Evolutionary conservation across 2,797 vertebrate genomes (phyloP).

Genomic region (Chiloscyllium punctatum): DNA sequence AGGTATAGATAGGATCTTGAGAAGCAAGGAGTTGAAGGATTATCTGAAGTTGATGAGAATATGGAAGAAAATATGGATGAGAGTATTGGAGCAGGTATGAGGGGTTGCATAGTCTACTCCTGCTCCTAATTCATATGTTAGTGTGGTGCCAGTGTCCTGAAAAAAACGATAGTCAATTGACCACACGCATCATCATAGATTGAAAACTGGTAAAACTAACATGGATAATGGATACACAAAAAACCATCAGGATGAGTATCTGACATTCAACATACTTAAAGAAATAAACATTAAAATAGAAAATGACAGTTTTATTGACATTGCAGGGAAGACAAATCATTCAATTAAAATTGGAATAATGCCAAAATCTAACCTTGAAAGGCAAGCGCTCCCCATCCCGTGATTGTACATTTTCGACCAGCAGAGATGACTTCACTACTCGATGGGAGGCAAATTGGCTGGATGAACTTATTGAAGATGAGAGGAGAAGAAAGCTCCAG

Average conservation of each 20-base stretch:
- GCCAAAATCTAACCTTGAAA: constrained; percentile 8
- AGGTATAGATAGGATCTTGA: no score
- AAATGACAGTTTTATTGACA: not conserved
- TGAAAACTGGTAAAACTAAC: not conserved
- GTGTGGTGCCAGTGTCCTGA: no score
- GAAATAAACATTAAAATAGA: not conserved
- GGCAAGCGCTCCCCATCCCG: constrained; percentile 13
- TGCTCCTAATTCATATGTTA: no score
- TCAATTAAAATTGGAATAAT: not conserved
- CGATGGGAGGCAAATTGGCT: constrained; percentile 12
- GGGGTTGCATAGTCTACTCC: no score
- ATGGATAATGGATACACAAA: not conserved
- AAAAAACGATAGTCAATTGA: not conserved
- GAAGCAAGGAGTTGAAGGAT: no score
- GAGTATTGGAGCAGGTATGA: no score
- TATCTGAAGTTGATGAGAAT: no score
- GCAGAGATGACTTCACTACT: not conserved
- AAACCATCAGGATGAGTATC: not conserved
- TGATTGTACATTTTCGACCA: not conserved
- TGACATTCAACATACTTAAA: not conserved
- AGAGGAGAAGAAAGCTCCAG: constrained; percentile 26
- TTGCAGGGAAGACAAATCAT: not conserved
- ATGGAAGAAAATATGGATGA: no score
- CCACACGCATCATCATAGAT: not conserved
- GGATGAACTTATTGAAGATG: constrained; percentile 14